A percentile compares a stretch with the other conserved stretches of the same genome.
These are phyloP conservation scores for Pterocles gutturalis DNA, from an alignment of 2,113 vertebrate genomes.

Conservation along the genomic window DNA sequence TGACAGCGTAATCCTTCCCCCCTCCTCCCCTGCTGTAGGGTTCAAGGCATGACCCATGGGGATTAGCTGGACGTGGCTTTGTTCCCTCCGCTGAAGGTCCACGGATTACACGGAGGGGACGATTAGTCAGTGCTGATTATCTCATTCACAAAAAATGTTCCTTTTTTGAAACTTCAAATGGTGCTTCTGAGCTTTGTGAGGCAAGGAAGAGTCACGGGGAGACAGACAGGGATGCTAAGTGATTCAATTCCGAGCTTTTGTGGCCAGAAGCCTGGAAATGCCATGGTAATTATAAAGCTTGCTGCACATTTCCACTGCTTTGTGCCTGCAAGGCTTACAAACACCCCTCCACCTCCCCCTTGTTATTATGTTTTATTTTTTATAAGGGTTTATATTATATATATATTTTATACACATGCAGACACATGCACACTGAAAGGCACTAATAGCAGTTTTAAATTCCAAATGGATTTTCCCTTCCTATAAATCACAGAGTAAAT, in stretches of 20 bases:
- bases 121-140: background rate
- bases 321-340: background rate
- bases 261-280: background rate
- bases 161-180: background rate
- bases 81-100: background rate
- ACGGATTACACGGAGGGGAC: background rate
- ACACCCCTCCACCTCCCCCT: background rate
- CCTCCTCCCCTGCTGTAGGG: background rate
- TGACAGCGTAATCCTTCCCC: background rate
- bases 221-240: background rate
- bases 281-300: background rate
- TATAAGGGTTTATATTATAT: background rate
- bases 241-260: background rate
- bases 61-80: background rate
- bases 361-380: background rate
- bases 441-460: background rate
- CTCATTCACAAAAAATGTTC: conserved; percentile 16
- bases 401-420: background rate
- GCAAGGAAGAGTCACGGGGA: background rate
- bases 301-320: background rate
- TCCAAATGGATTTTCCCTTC: background rate
- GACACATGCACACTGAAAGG: background rate
- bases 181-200: conserved; percentile 13
- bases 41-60: background rate
- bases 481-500: background rate